Evolutionary conservation across 1,140 invertebrate genomes (phyloP), one percentile per base, ranked within the genome.

Genomic region (Ridgeia piscesae): DNA sequence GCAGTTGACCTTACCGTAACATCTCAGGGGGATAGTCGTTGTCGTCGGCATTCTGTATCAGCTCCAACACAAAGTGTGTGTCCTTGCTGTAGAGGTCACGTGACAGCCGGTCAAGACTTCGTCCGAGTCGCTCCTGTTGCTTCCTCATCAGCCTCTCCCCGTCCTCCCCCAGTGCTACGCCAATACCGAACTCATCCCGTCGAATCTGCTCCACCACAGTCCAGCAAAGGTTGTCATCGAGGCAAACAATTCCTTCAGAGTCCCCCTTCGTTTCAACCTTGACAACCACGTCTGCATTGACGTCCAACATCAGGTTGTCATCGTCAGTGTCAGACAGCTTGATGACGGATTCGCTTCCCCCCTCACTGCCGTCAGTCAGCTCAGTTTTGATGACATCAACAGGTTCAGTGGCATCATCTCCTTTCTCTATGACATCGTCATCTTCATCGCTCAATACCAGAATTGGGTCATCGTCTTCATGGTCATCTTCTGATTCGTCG

Each of bases 31-130:
- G 92, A 93, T 96, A 96, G 58, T 92, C 89, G 93, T 96, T 96
- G 93, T 96, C 96, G 91, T 96, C 96, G 48, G 96, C 96, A 94
- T 96, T 96, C 93, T 95, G 95, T 34, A 95, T 93, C 1, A 95
- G 92, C 93, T 95, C 95, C 35, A 96, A 92, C 0, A 96, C 95
- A 94, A 96, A 96, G 93, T 96, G 96, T 6, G 95, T 95, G 89
- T 96, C 95, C 92, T 95, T 96, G 93, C 94, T 96, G 93, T 96
- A 96, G 33, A 96, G 93, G 91, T 96, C 96, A 89, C 94, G 94
- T 6, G 95, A 96, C 34, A 96, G 92, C n/a, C 95, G 89, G 50
- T 94, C 92, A 27, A 94, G 91, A 48, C 93, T 93, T 35, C 94
- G 92, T n/a, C 92, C 93, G 31, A 94, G 92, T 0, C 93, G 88